Percentiles rank a stretch among this genome's conserved stretches.
Evolutionary conservation across 2,888 invertebrate species (phyloP).

Genomic region (Rhagonycha fulva): DNA sequence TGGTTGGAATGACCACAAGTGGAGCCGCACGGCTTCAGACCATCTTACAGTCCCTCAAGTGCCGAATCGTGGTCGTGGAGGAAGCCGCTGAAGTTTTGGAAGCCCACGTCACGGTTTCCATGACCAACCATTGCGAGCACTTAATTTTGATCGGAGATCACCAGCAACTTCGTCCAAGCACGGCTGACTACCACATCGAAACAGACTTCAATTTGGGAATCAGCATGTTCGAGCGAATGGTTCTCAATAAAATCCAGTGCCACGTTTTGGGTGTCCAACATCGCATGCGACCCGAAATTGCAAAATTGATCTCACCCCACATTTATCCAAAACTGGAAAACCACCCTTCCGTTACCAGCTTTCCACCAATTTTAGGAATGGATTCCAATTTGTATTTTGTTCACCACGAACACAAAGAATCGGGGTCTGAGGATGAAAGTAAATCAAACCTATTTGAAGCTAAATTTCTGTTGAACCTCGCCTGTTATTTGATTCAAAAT

Average conservation of each 20-base stretch:
- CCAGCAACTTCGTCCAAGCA: slow-evolving; percentile 73
- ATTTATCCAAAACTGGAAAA: slow-evolving; percentile 69
- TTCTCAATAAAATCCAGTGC: slow-evolving; percentile 65
- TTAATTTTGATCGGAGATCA: slow-evolving; percentile 87
- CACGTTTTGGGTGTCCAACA: slow-evolving; percentile 68
- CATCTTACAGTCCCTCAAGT: slow-evolving; percentile 63
- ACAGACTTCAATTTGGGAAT: slow-evolving; percentile 70
- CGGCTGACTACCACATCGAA: slow-evolving; percentile 68
- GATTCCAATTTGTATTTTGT: slow-evolving; percentile 69
- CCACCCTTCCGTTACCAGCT: slow-evolving; percentile 61
- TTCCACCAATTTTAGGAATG: slow-evolving; percentile 65
- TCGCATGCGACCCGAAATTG: slow-evolving; percentile 73
- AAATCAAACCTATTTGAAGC: slow-evolving; percentile 69
- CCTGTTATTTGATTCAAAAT: slow-evolving; percentile 64
- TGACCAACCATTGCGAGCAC: slow-evolving; percentile 76
- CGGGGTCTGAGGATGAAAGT: slow-evolving; percentile 59
- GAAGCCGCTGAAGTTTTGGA: slow-evolving; percentile 90
- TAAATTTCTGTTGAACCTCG: slow-evolving; percentile 63
- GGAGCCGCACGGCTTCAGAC: slow-evolving; percentile 71
- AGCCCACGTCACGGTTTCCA: slow-evolving; percentile 77
- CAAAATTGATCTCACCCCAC: slow-evolving; percentile 63
- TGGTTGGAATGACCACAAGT: slow-evolving; percentile 79
- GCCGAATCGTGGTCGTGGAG: slow-evolving; percentile 78
- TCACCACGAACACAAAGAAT: slow-evolving; percentile 63
- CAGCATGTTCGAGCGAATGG: slow-evolving; percentile 82